Percentiles rank a stretch among this genome's conserved stretches.
Conservation (phyloP, 2,113 vertebrate species). For the Lethenteron reissneri region DNA sequence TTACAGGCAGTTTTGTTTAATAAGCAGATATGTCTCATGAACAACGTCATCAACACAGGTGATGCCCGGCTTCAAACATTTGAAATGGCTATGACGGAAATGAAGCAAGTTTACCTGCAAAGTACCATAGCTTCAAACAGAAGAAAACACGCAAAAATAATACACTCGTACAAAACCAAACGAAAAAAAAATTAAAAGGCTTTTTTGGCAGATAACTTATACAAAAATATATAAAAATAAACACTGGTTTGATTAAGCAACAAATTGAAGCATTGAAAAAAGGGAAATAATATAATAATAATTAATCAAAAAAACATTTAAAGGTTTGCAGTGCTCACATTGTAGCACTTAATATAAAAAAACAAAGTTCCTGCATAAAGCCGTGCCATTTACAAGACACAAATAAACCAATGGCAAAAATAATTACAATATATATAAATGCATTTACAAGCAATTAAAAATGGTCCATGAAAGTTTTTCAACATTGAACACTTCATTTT, state of each 20-base stretch:
- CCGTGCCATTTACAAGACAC: conserved; percentile 3
- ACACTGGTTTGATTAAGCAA: conserved; percentile 5
- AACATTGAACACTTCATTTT: background rate
- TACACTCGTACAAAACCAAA: too few relatives aligned
- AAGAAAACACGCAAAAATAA: too few relatives aligned
- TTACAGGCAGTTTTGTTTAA: too few relatives aligned
- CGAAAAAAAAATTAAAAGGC: background rate
- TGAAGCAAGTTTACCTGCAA: too few relatives aligned
- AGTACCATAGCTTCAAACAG: too few relatives aligned
- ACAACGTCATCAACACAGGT: too few relatives aligned
- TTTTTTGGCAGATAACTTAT: conserved; percentile 3
- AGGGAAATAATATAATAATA: background rate
- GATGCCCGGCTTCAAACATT: too few relatives aligned
- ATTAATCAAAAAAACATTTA: background rate
- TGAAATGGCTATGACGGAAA: too few relatives aligned
- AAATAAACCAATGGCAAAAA: conserved; percentile 6
- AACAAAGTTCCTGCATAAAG: conserved; percentile 1
- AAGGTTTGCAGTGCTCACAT: conserved; percentile 5
- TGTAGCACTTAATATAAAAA: background rate
- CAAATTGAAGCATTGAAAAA: background rate
- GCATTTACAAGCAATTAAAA: conserved; percentile 3
- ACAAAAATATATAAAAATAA: conserved; percentile 6
- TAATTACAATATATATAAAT: conserved; percentile 6
- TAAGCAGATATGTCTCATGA: too few relatives aligned
- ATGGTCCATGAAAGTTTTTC: conserved; percentile 5